Evolutionary conservation across 1,140 invertebrate species (phyloP).

Genomic region (Drosophila kepulauana): DNA sequence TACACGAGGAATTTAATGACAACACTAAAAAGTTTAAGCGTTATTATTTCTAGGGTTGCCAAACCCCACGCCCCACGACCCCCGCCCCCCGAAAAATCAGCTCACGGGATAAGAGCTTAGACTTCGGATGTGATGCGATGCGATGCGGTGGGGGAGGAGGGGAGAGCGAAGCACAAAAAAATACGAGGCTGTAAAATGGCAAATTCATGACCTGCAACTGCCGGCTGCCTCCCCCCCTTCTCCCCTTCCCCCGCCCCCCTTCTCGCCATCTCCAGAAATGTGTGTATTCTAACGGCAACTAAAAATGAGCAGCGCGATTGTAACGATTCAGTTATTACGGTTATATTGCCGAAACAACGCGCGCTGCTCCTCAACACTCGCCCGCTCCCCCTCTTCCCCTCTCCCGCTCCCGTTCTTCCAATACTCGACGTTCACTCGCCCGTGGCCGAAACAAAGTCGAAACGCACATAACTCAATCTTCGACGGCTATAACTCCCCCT

Average conservation of each 20-base stretch:
- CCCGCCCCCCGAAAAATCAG: slow-evolving; percentile 55
- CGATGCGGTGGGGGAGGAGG: neutral
- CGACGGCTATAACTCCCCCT: slow-evolving; percentile 53
- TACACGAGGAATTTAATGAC: slow-evolving; percentile 85
- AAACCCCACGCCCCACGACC: neutral
- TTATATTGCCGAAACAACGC: slow-evolving; percentile 84
- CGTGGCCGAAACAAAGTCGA: slow-evolving; percentile 75
- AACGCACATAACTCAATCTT: slow-evolving; percentile 85
- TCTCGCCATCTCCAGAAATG: slow-evolving; percentile 3
- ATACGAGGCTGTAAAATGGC: slow-evolving; percentile 85
- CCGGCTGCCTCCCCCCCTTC: slow-evolving; percentile 15
- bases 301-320: slow-evolving; percentile 76
- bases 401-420: slow-evolving; percentile 4
- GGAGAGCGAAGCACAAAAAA: slow-evolving; percentile 56
- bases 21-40: slow-evolving; percentile 85
- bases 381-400: neutral
- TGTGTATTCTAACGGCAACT: slow-evolving; percentile 81
- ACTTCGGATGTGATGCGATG: neutral
- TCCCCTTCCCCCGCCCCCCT: neutral
- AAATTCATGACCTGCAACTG: slow-evolving; percentile 85
- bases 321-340: slow-evolving; percentile 85
- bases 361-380: neutral
- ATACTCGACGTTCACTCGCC: slow-evolving; percentile 2
- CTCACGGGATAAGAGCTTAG: slow-evolving; percentile 78
- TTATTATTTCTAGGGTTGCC: slow-evolving; percentile 84